A percentile compares a stretch with the other conserved stretches of the same genome.
These are phyloP conservation scores for Eustalomyia histrio DNA, from an alignment of 2,888 invertebrate genomes.

Conservation along the genomic window DNA sequence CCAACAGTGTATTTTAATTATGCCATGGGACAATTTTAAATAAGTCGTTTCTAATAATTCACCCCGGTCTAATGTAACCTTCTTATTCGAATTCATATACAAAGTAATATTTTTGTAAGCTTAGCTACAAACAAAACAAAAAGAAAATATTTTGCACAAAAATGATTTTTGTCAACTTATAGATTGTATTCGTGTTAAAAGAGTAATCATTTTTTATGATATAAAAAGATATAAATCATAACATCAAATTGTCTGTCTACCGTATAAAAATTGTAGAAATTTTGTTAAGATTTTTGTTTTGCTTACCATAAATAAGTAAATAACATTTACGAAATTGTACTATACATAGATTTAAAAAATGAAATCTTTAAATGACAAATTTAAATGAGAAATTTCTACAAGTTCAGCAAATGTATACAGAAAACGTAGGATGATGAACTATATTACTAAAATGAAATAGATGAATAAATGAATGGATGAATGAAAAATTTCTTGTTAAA, in stretches of 20 bases:
- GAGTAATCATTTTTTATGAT: constrained; percentile 9
- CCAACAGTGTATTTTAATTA: no score
- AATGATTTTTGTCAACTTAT: neutral
- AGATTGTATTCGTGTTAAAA: neutral
- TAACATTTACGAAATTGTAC: neutral
- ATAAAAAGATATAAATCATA: constrained; percentile 8
- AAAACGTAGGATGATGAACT: no score
- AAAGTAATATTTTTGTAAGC: no score
- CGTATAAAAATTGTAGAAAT: neutral
- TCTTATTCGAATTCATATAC: no score
- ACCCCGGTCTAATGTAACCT: no score
- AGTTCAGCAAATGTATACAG: no score
- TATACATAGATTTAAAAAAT: no score
- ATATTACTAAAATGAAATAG: constrained; percentile 1
- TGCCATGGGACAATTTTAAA: no score
- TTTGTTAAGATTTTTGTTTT: neutral
- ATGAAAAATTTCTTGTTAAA: neutral
- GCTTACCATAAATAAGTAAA: neutral
- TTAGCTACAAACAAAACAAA: no score
- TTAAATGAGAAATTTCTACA: no score
- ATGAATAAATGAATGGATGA: neutral
- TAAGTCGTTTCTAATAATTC: no score
- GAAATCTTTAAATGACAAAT: no score
- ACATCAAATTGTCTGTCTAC: neutral
- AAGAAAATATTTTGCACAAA: neutral